Base-by-base conservation (phyloP, 2,797 vertebrate genomes). In the Uromys caudimaculatus region DNA sequence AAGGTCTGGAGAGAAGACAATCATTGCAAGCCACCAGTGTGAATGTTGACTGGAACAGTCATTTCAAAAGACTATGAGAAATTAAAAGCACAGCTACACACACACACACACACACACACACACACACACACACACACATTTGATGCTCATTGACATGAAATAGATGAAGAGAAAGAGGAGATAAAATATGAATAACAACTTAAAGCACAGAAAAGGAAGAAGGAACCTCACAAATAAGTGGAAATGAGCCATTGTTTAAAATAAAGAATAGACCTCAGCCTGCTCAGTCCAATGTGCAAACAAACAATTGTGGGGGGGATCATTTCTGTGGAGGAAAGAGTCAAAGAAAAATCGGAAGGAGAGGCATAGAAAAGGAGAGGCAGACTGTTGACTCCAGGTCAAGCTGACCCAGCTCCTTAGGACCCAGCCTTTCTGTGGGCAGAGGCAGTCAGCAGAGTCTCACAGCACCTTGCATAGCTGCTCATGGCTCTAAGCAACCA, bases 81-180 rank as follows among this genome's bases (percentile, higher is more conserved):
- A 76, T 47, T 90, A 58, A 58, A 84, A 84, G 75, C 1, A 58
- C 32, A 90, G 3, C 8, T 12, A 38, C 6, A 71, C 67, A 71
- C 67, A 69, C 1, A 35, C 14, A 6, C 14, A 7, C 16, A 16
- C 6, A 41, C 12, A 73, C 1, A 73, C 9, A 41, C 1, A 73
- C 0, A 73, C 1, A 23, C 9, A 73, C 0, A 24, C 1, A 24
- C 3, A 41, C 4, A 73, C 2, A 73, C 24, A 24, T 41, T 41
- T 50, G 35, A 69, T 10, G 52, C 27, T 89, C 19, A 3, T 0
- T 14, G 60, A 79, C 44, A 41, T 8, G 24, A 14, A 62, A 54
- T 44, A 23, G 1, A 4, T 0, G 3, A 27, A 24, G 44, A 62
- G 58, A 64, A 79, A 73, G 24, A 64, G 23, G 11, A 6, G 10